phyloP scores from a whole-genome alignment of 2,888 invertebrate genomes.

The Idaea dimidiata region DNA sequence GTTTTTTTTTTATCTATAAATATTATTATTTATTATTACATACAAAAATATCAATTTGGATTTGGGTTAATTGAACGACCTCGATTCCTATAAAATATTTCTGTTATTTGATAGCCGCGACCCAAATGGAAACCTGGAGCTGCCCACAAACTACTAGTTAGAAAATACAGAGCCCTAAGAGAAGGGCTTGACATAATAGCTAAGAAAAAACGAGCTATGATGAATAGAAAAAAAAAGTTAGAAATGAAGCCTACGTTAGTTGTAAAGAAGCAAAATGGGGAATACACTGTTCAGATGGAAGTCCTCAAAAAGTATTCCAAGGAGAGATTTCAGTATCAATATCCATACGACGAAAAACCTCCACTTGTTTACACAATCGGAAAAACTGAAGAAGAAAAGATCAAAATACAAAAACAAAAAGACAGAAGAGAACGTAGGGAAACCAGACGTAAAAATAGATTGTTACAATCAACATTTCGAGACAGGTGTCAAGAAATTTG shows the following conservation, averaged over 20 bases:
- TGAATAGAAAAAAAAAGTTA: slow-evolving; percentile 65
- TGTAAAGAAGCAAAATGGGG: slow-evolving; percentile 63
- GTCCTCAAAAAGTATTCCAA: slow-evolving; percentile 72
- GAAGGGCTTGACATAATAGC: slow-evolving; percentile 61
- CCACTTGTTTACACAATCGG: slow-evolving; percentile 67
- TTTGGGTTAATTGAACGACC: no score
- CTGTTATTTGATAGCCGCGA: slow-evolving; percentile 43
- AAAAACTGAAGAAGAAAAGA: slow-evolving; percentile 63
- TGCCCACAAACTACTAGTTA: slow-evolving; percentile 59
- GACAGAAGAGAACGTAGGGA: slow-evolving; percentile 67
- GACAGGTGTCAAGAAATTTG: slow-evolving; percentile 75
- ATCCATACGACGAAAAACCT: slow-evolving; percentile 66
- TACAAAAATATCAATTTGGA: no score
- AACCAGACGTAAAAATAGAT: slow-evolving; percentile 61
- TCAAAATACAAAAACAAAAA: slow-evolving; percentile 56
- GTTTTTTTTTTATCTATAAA: no score
- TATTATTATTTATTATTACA: no score
- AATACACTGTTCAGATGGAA: slow-evolving; percentile 71
- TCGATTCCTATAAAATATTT: neutral
- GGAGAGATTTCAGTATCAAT: slow-evolving; percentile 62
- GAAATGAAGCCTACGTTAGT: slow-evolving; percentile 66
- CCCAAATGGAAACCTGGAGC: slow-evolving; percentile 74
- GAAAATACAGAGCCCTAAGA: slow-evolving; percentile 57
- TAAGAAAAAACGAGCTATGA: slow-evolving; percentile 66
- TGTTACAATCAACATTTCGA: slow-evolving; percentile 68